Base-by-base conservation (phyloP, 2,888 invertebrate species). In the Caenorhabditis auriculariae region DNA sequence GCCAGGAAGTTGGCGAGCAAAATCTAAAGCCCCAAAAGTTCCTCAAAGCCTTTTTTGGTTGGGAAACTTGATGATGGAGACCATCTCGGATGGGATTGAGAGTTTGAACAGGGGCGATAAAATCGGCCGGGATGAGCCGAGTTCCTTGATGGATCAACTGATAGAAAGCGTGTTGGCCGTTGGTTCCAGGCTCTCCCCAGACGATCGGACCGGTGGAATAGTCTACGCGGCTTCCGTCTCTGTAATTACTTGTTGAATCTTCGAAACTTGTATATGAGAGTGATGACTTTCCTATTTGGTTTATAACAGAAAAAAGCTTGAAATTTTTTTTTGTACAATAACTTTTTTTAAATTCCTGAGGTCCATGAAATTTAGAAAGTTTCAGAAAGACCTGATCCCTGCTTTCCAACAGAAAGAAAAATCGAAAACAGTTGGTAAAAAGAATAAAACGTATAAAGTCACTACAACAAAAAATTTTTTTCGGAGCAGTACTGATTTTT, bases 131-230 rank as follows among this genome's bases (percentile, higher is more conserved):
- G 80, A 98, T 91, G 72, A 95, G 83, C 63, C 92, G 87, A 21
- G 88, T 89, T 37, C 86, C 70, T 45, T 71, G 66, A 48, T 60
- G 57, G 23, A 63, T 63, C 42, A 55, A 35, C 84, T 99, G 98
- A 84, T 98, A 98, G 86, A 99, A 98, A 55, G 98, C 98, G 85
- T 99, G 98, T 81, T 98, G 98, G 0, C 98, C 98, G 83, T 98
- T 98, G 39, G 98, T 98, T 21, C 98, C 98, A 0, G 98, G 95
- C 84, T 98, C 96, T 51, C 98, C 98, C 93, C 93, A 94, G 50
- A 91, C 89, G 65, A 92, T 89, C 53, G 91, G 91, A 0, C 91
- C 86, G 6, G 86, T 87, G n/a, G 77, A 78, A 75, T 86, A 86
- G 64, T 82, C 77, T 4, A 86, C 86, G 12, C 78, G 73, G 28